These are phyloP conservation scores for Dolichotis patagonum DNA, from an alignment of 2,113 vertebrate species.

Conservation along the genomic window DNA sequence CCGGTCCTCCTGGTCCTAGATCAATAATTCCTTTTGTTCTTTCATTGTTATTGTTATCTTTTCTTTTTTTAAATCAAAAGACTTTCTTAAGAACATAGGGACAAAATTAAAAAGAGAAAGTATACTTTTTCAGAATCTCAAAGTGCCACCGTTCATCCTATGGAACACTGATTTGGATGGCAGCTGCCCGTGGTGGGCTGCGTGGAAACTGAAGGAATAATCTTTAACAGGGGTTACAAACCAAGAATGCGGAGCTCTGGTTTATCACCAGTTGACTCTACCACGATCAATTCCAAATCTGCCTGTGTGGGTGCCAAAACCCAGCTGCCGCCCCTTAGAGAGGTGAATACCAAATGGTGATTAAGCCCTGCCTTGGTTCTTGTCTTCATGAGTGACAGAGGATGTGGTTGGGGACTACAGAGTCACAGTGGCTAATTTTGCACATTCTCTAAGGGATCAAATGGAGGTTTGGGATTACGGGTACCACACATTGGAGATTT, in stretches of 20 bases:
- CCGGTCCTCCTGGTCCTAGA: slow-evolving; percentile 19
- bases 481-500: too few relatives aligned
- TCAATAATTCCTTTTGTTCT: slow-evolving; percentile 19
- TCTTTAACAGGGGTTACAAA: not conserved
- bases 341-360: not conserved
- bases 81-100: slow-evolving; percentile 41
- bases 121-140: not conserved
- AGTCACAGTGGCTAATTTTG: too few relatives aligned
- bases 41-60: not conserved
- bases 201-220: not conserved
- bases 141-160: not conserved
- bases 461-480: too few relatives aligned
- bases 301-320: not conserved
- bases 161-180: not conserved
- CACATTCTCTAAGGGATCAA: too few relatives aligned
- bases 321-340: not conserved
- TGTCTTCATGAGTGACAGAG: not conserved
- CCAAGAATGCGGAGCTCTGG: rapidly evolving
- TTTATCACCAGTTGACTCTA: not conserved
- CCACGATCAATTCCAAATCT: not conserved
- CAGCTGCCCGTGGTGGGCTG: rapidly evolving
- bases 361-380: not conserved
- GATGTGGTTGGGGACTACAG: not conserved
- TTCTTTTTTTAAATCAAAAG: not conserved
- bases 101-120: not conserved